Evolutionary conservation across 2,113 vertebrate genomes (phyloP), one percentile per base, ranked within the genome.

Genomic region (Mungos mungo): DNA sequence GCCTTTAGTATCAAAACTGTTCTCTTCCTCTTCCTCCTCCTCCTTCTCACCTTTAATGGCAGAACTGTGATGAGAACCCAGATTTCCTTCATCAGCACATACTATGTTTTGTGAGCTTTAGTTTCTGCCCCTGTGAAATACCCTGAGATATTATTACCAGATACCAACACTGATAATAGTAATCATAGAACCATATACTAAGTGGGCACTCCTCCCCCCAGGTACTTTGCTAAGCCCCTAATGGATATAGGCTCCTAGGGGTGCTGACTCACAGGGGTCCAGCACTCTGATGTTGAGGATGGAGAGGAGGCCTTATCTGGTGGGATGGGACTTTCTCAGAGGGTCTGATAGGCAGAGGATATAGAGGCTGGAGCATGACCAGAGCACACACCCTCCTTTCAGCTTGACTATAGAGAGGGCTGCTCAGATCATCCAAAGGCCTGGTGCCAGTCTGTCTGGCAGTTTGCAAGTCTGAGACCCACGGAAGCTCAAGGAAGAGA

Each of bases 61-160:
- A 3, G 21, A 74, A 50, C 45, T 57, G 0, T 41, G 69, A 60
- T 87, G 54, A 76, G 47, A 65, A 74, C 14, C 35, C 74, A 95
- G 38, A 54, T 25, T 96, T 88, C 23, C 29, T 83, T 54, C 45
- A 68, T 54, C n/a, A 87, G 45, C 54, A 82, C 27, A 85, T 57
- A 33, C 45, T 95, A 33, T 18, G 47, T 79, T 95, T n/a, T 12
- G n/a, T 71, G 90, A 81, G 50, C 66, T 54, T 88, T 79, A 77
- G 57, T 57, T 14, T 2, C 27, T 15, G 11, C 10, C 19, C 7
- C 14, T 69, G 7, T 16, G 77, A 50, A 65, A 63, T 21, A n/a
- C 14, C 12, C 16, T 47, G 6, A 33, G 72, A 50, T 74, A 50
- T 3, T 45, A 63, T 90, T 92, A 52, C 38, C 52, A 25, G 13